Evolutionary conservation across 2,113 vertebrate species (phyloP).

Genomic region (Anguilla rostrata): DNA sequence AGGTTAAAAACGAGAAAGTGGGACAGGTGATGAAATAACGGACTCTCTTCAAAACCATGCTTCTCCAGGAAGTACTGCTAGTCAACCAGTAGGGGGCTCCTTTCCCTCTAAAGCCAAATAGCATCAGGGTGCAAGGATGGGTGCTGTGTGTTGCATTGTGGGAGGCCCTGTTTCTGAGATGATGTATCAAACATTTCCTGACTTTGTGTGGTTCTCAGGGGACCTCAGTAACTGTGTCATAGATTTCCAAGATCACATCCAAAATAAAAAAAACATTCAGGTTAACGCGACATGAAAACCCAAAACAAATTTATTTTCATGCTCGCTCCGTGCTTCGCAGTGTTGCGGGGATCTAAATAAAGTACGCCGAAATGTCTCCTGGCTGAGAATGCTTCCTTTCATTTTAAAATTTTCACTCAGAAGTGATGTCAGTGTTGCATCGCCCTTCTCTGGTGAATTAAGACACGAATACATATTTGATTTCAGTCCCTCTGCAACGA

Average conservation of each 20-base stretch:
- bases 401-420: neutral
- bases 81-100: neutral
- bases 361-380: neutral
- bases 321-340: neutral
- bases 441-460: neutral
- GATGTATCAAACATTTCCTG: neutral
- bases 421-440: neutral
- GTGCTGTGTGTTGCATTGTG: neutral
- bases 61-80: neutral
- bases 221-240: neutral
- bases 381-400: neutral
- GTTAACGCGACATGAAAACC: neutral
- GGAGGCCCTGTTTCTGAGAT: neutral
- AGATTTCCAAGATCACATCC: neutral
- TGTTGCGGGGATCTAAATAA: neutral
- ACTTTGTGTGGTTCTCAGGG: neutral
- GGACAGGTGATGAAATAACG: neutral
- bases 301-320: neutral
- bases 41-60: neutral
- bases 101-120: neutral
- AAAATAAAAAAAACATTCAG: neutral
- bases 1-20: neutral
- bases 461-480: neutral
- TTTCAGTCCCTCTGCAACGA: neutral
- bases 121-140: neutral